Evolutionary conservation across 30 jellyfish, hydroid and myxozoan genomes (phyloP).

Genomic region (Haliclystus octoradiatus): DNA sequence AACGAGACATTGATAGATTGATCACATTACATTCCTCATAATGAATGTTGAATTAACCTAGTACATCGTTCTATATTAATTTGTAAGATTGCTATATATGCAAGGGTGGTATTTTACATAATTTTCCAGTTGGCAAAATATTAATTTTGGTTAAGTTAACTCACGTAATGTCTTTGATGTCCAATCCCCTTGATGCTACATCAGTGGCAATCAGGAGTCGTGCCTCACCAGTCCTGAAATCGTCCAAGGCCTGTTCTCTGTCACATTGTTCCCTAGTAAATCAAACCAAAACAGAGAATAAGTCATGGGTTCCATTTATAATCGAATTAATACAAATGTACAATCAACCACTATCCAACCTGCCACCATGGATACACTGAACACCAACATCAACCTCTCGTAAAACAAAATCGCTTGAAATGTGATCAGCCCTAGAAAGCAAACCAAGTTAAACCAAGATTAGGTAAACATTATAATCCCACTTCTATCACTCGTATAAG

Average conservation of each 20-base stretch:
- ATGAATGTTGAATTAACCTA: no score
- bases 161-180: slow-evolving; percentile 88
- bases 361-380: slow-evolving; percentile 94
- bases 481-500: neutral
- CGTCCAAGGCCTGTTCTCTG: slow-evolving; percentile 90
- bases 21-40: no score
- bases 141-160: no score
- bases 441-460: neutral
- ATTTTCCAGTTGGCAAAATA: no score
- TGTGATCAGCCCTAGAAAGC: slow-evolving; percentile 65
- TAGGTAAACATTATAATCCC: neutral
- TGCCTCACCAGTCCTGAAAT: slow-evolving; percentile 80
- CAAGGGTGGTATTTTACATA: no score
- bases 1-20: no score
- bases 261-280: slow-evolving; percentile 73
- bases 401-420: slow-evolving; percentile 70
- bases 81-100: no score
- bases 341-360: slow-evolving; percentile 31
- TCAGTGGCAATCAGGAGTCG: slow-evolving; percentile 98
- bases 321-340: no score
- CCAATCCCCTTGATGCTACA: slow-evolving; percentile 99
- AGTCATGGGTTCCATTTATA: no score
- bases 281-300: neutral
- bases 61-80: no score
- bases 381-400: slow-evolving; percentile 58